These are phyloP conservation scores for Fistularia commersonii DNA, from an alignment of 2,797 vertebrate genomes.

Conservation along the genomic window DNA sequence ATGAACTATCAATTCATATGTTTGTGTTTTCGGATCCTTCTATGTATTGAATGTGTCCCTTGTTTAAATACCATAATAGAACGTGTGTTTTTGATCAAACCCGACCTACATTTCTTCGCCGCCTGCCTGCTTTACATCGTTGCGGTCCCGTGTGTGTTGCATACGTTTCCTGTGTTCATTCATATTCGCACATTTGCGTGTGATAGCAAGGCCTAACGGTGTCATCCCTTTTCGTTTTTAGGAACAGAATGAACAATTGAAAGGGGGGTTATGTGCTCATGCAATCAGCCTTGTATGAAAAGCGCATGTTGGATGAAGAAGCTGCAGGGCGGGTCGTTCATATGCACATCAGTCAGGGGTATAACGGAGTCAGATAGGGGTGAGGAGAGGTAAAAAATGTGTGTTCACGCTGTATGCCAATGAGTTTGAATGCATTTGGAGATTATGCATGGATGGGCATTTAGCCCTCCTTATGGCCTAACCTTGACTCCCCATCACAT, in stretches of 20 bases:
- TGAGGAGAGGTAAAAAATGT: slow-evolving; percentile 1
- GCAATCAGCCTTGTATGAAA: slow-evolving; percentile 65
- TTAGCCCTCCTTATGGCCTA: too few species aligned
- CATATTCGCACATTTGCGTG: slow-evolving; percentile 34
- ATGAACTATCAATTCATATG: neutral
- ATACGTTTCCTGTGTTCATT: slow-evolving; percentile 12
- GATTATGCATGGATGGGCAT: neutral
- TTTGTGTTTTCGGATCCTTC: neutral
- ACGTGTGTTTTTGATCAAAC: slow-evolving; percentile 5
- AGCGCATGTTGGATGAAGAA: slow-evolving; percentile 46
- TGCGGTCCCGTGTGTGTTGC: slow-evolving; percentile 7
- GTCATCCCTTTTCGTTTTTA: neutral
- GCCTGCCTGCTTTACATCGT: neutral
- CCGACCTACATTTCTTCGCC: slow-evolving; percentile 12
- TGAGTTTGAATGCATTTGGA: slow-evolving; percentile 6
- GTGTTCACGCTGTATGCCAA: slow-evolving; percentile 19
- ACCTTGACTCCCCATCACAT: too few species aligned
- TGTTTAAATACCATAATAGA: slow-evolving; percentile 3
- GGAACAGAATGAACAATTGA: neutral
- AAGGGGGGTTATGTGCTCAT: slow-evolving; percentile 24
- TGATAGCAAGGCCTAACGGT: slow-evolving; percentile 2
- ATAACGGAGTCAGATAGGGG: slow-evolving; percentile 13
- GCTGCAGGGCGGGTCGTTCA: slow-evolving; percentile 42
- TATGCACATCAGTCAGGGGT: slow-evolving; percentile 50
- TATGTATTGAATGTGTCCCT: neutral